Evolutionary conservation across 2,888 invertebrate genomes (phyloP).

Genomic region (Aproaerema taeniolella): DNA sequence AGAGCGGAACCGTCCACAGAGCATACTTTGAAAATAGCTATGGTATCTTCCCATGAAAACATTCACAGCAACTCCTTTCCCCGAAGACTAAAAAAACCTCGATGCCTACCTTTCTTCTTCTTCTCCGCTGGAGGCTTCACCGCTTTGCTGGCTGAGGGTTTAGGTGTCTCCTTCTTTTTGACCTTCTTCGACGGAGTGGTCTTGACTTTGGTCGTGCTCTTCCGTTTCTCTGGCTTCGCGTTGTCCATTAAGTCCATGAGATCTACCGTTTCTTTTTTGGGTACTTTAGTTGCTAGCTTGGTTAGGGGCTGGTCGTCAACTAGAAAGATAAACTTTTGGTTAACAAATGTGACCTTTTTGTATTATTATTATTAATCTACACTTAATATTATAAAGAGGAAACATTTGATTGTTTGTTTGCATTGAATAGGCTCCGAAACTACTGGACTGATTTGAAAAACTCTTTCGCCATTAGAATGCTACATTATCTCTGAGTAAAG

Average conservation of each 20-base stretch:
- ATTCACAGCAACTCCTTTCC: slow-evolving; percentile 32
- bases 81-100: slow-evolving; percentile 14
- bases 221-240: slow-evolving; percentile 51
- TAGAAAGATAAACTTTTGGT: too few relatives aligned
- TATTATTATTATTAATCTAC: too few relatives aligned
- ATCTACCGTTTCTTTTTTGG: slow-evolving; percentile 59
- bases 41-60: too few relatives aligned
- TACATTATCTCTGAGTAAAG: too few relatives aligned
- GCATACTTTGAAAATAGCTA: too few relatives aligned
- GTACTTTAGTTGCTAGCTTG: slow-evolving; percentile 53
- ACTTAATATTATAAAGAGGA: too few relatives aligned
- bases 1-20: too few relatives aligned
- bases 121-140: slow-evolving; percentile 40
- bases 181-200: slow-evolving; percentile 43
- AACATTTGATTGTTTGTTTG: too few relatives aligned
- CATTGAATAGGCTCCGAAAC: too few relatives aligned
- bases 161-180: slow-evolving; percentile 45
- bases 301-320: slow-evolving; percentile 65
- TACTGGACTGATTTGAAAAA: too few relatives aligned
- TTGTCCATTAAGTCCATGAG: slow-evolving; percentile 49
- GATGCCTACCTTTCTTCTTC: slow-evolving; percentile 70
- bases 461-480: too few relatives aligned
- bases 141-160: slow-evolving; percentile 47
- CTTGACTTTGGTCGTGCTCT: slow-evolving; percentile 46
- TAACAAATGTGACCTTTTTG: too few relatives aligned